Evolutionary conservation across 2,113 vertebrate species (phyloP).

Genomic region (Silurus asotus): DNA sequence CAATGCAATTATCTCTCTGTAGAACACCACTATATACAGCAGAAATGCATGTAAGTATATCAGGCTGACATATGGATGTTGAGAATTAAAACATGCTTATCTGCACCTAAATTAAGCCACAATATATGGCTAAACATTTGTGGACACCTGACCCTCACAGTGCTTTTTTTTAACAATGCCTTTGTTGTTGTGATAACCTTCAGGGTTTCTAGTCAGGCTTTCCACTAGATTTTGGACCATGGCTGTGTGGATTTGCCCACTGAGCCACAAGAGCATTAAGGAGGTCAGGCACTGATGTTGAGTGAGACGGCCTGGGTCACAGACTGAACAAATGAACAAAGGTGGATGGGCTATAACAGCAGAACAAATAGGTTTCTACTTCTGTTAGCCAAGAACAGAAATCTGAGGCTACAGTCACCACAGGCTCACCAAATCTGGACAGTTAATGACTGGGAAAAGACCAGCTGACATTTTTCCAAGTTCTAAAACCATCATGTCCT

Average conservation of each 20-base stretch:
- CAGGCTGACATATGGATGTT: neutral
- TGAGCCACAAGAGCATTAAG: neutral
- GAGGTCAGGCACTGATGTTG: constrained; percentile 8
- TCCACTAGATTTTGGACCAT: neutral
- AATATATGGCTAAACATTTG: neutral
- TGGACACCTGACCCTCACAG: neutral
- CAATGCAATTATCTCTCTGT: neutral
- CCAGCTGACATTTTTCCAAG: neutral
- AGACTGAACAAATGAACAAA: neutral
- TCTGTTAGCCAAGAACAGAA: neutral
- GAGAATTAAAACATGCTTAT: neutral
- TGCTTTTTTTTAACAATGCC: neutral
- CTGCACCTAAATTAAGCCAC: neutral
- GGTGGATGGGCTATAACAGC: neutral
- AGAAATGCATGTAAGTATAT: neutral
- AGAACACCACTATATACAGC: neutral
- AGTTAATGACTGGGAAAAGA: neutral
- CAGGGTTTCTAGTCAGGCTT: neutral
- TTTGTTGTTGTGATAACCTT: neutral
- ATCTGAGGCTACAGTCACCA: neutral
- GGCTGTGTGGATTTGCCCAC: neutral
- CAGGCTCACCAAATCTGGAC: neutral
- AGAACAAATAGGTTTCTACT: neutral
- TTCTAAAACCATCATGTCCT: neutral
- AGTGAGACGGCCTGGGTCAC: neutral